Evolutionary conservation across 1,140 invertebrate genomes (phyloP).

Genomic region (Anastatus disparis): DNA sequence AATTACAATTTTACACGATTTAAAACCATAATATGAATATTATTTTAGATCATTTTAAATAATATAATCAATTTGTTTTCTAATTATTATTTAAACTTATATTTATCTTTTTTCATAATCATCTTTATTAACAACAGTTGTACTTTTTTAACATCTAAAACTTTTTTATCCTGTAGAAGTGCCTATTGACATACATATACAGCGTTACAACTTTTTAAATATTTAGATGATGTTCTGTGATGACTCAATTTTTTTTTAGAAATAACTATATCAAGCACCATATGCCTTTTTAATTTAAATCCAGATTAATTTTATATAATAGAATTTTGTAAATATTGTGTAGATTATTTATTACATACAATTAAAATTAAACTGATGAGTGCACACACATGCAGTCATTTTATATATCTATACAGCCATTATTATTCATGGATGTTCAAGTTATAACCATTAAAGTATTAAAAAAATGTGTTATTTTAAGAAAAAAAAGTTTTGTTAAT

Average conservation of each 20-base stretch:
- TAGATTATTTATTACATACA: not conserved
- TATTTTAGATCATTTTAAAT: too few relatives aligned
- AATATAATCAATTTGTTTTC: too few relatives aligned
- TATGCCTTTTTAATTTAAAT: too few relatives aligned
- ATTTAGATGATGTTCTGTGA: not conserved
- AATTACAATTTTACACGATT: too few relatives aligned
- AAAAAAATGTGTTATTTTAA: not conserved
- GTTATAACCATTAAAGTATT: not conserved
- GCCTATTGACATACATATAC: constrained; percentile 20
- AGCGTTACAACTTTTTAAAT: constrained; percentile 11
- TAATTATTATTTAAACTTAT: too few relatives aligned
- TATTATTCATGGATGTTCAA: too few relatives aligned
- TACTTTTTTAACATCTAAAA: constrained; percentile 16
- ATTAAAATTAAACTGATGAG: constrained; percentile 26
- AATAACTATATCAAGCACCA: too few relatives aligned
- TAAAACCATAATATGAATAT: not conserved
- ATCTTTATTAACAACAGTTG: constrained; percentile 22
- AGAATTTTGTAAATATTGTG: too few relatives aligned
- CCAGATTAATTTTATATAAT: too few relatives aligned
- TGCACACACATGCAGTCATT: constrained; percentile 23
- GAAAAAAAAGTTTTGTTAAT: not conserved
- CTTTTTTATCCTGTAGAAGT: not conserved
- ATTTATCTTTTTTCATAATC: constrained; percentile 14
- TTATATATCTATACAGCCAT: not conserved
- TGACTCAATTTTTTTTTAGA: too few relatives aligned